Base-by-base conservation (phyloP, 2,797 vertebrate genomes). In the Botia almorhae region DNA sequence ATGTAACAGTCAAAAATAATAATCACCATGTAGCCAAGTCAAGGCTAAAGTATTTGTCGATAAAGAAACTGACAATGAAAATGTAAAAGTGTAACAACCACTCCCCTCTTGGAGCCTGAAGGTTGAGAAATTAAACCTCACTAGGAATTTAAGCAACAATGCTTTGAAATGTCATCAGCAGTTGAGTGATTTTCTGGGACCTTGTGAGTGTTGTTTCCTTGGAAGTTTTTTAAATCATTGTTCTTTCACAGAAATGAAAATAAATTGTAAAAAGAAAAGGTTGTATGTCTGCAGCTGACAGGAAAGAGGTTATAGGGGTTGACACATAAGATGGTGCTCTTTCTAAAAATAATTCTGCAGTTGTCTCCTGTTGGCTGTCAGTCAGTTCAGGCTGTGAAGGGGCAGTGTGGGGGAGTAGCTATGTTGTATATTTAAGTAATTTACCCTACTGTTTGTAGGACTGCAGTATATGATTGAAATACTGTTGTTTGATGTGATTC, bases 291-390 rank as follows among this genome's bases (percentile, higher is more conserved):
- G 77, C 77, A 72, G 78, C 78, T 82, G 48, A 81, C 64, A 4
- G 50, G 13, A 56, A 33, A 3, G 13, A 50, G 63, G 12, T 29
- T 17, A n/a, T 36, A 75, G 81, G 81, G 81, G 74, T 53, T 63
- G 82, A 82, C 69, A 46, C 29, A 10, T 14, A 50, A n/a, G 58
- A 81, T 26, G 53, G 36, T 60, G 48, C 36, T 58, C 39, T 70
- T 69, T 79, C 84, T 85, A 83, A 81, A 80, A 85, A 87, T 85
- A 87, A 46, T 13, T 1, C 64, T 26, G 78, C 86, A 87, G 86
- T 84, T 87, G 86, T 46, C 65, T 53, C 13, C 2, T 51, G 39
- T 63, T 78, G 63, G 26, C 55, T 50, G 68, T 36, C 74, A 51
- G 71, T 73, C 77, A 76, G 0, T 46, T 68, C 46, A n/a, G 50